Evolutionary conservation across 2,888 invertebrate species (phyloP), one percentile per base, ranked within the genome.

Genomic region (Aleiodes testaceus): DNA sequence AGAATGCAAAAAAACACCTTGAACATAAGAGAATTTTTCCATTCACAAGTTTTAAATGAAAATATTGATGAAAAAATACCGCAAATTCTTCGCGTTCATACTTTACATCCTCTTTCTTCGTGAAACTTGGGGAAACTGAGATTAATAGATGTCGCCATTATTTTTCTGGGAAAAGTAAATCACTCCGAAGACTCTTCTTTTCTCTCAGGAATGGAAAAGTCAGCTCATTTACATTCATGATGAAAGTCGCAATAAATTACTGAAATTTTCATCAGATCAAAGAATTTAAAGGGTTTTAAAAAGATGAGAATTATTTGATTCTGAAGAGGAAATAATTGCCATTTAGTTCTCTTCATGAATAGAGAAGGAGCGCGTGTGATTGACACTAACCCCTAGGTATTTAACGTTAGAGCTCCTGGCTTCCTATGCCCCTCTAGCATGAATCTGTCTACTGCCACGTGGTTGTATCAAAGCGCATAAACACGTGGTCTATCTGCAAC

Each of bases 361-460:
- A 18, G 20, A 52, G 52, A 52, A 52, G 52, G 52, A 53, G 53
- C 26, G 12, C 12, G 11, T 22, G 14, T 5, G 53, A 53, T 11
- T 36, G 53, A 12, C 26, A n/a, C n/a, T 53, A 53, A 59, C 59
- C 49, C 52, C 30, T 14, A 52, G 63, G 63, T 63, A 69, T 63
- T 69, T 69, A 63, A 26, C 50, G 63, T 63, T 63, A 52, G 50
- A 52, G 50, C 49, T 44, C 50, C 49, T 64, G 63, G 69, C 22
- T 52, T 50, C 52, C 50, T 55, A 44, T 52, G 22, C 7, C 63
- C 42, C 69, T 52, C 50, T 14, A 45, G 50, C 49, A 36, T 49
- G 65, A 42, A 50, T 50, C 12, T 50, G 42, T 44, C 45, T 30
- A 53, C 36, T 36, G 52, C 69, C 69, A 69, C 69, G 69, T 69